Conservation (phyloP, 2,113 vertebrate genomes). For the Dascyllus trimaculatus region DNA sequence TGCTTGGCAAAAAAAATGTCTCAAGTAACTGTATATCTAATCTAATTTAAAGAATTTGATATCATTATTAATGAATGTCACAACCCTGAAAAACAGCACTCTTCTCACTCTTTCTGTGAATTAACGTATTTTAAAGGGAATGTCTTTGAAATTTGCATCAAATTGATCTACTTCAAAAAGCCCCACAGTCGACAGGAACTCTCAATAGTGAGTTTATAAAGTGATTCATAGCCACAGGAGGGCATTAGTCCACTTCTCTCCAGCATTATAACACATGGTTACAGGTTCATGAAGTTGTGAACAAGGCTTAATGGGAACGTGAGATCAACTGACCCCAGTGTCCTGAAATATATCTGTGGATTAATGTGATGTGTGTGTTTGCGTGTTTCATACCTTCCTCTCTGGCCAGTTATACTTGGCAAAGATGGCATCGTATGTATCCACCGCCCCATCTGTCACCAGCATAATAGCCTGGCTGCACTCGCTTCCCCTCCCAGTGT, state of each 20-base stretch:
- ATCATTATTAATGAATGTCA: not conserved
- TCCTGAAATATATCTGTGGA: slow-evolving; percentile 15
- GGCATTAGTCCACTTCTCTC: slow-evolving; percentile 21
- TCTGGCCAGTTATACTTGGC: slow-evolving; percentile 98
- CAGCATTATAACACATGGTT: not conserved
- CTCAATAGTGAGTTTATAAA: slow-evolving; percentile 14
- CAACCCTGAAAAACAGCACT: not conserved
- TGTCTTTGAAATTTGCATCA: not conserved
- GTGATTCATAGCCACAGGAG: slow-evolving; percentile 26
- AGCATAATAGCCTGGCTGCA: slow-evolving; percentile 99
- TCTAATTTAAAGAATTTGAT: not conserved
- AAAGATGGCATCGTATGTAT: slow-evolving; percentile 96
- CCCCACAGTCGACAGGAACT: not conserved
- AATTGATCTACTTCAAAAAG: not conserved
- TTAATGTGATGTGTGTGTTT: slow-evolving; percentile 32
- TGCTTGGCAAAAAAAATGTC: slow-evolving; percentile 14
- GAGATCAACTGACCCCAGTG: slow-evolving; percentile 23
- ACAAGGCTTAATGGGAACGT: slow-evolving; percentile 1
- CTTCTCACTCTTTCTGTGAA: not conserved
- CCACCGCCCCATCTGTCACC: slow-evolving; percentile 97
- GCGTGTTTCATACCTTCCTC: slow-evolving; percentile 88
- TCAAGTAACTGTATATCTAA: not conserved
- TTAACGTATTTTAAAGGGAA: not conserved
- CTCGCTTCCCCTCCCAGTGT: slow-evolving; percentile 95
- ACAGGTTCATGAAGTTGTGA: slow-evolving; percentile 18